phyloP scores from a whole-genome alignment of 2,797 vertebrate species.

The Agapornis canus region DNA sequence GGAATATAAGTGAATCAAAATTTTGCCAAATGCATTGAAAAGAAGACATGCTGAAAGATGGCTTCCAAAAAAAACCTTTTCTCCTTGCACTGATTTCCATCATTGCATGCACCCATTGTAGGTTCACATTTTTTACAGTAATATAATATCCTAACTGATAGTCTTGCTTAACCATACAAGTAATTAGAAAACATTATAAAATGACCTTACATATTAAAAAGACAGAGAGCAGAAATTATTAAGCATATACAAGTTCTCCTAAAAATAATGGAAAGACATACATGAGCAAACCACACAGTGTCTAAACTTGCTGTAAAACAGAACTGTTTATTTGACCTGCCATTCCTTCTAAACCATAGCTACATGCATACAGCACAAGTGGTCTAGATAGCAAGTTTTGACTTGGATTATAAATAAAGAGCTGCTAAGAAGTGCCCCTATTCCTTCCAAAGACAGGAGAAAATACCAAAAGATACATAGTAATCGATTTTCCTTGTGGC shows the following conservation, averaged over 20 bases:
- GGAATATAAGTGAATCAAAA: neutral
- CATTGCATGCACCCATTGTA: neutral
- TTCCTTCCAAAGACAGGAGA: neutral
- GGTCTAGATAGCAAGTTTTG: neutral
- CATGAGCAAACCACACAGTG: neutral
- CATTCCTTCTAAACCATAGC: neutral
- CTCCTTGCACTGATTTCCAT: neutral
- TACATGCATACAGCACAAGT: neutral
- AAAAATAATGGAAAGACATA: neutral
- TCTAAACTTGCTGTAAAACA: neutral
- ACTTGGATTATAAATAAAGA: neutral
- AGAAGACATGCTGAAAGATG: neutral
- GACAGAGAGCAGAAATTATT: neutral
- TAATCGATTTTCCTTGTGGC: neutral
- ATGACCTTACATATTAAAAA: neutral
- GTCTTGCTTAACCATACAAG: neutral
- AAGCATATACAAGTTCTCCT: neutral
- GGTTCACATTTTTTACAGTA: neutral
- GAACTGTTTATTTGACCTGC: neutral
- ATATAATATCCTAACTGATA: neutral
- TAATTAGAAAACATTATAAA: neutral
- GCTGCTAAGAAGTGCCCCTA: neutral
- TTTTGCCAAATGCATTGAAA: neutral
- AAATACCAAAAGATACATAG: neutral
- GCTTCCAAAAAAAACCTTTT: neutral